Evolutionary conservation across 1,140 invertebrate species (phyloP), one percentile per base, ranked within the genome.

Genomic region (Neodiprion lecontei): DNA sequence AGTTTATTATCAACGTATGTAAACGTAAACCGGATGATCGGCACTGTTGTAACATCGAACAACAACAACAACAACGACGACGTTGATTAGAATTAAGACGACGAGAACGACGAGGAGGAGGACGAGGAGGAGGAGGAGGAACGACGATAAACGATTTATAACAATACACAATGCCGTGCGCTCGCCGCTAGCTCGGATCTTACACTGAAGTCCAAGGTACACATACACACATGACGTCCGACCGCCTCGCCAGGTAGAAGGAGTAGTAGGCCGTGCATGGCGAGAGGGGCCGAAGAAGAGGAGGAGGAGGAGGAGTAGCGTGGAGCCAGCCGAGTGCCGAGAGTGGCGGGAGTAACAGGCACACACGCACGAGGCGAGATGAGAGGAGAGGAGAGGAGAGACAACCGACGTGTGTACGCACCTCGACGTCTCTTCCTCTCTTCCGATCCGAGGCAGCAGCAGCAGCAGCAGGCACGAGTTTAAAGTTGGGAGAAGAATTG

Each of bases 121-220:
- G 61, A 40, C 28, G 67, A n/a, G 21, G 67, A 23, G 67, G 67
- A 68, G 21, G 67, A 68, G 67, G 67, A 68, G 67, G 67, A 68
- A 11, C 11, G 67, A 23, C 17, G 67, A 14, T 23, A 23, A 28
- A 11, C 17, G 17, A 68, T 11, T 11, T 17, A 86, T 86, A 87
- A 87, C 87, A 85, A 87, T 88, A 86, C 85, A 88, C 87, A 88
- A 88, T 88, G 83, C 83, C 81, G 87, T 88, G 87, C 86, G 87
- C 87, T 88, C 87, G 86, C 87, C 85, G 80, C 86, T 84, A 85
- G 86, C 86, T 88, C 86, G 82, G 86, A 88, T 88, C 87, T 86
- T 87, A 88, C 86, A 88, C 87, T 88, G 87, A 88, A 84, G 86
- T 85, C 83, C 82, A 83, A 82, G 84, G 80, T 83, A 87, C 86